Evolutionary conservation across 2,888 invertebrate genomes (phyloP).

Genomic region (Drosophila mayaguana): DNA sequence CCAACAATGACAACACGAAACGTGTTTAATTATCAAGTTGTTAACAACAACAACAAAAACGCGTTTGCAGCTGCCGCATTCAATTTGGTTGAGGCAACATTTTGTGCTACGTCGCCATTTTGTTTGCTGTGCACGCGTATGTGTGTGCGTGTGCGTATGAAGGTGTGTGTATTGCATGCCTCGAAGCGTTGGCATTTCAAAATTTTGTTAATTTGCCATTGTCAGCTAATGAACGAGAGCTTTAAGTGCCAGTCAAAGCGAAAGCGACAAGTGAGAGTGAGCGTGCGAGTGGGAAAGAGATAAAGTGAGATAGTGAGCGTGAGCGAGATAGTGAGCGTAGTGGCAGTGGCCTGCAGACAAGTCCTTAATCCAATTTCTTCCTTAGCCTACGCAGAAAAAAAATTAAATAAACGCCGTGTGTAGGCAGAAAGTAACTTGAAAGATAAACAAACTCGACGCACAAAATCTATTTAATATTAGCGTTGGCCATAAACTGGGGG

Average conservation of each 20-base stretch:
- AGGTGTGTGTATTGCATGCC: constrained; percentile 22
- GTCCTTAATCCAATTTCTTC: not conserved
- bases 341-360: not conserved
- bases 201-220: constrained; percentile 57
- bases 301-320: not conserved
- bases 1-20: constrained; percentile 46
- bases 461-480: constrained; percentile 12
- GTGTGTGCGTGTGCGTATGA: constrained; percentile 15
- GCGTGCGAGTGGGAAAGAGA: not conserved
- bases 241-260: constrained; percentile 22
- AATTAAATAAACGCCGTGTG: not conserved
- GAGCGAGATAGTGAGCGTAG: not conserved
- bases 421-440: constrained; percentile 22
- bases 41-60: constrained; percentile 63
- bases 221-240: constrained; percentile 55
- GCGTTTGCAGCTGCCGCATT: constrained; percentile 51
- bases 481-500: too few species aligned
- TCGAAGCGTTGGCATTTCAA: constrained; percentile 29
- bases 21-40: constrained; percentile 78
- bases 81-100: constrained; percentile 51
- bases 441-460: constrained; percentile 17
- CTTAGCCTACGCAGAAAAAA: not conserved
- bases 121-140: constrained; percentile 21
- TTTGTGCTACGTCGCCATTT: constrained; percentile 49
- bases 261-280: not conserved